These are phyloP conservation scores for Parasteatoda lunata DNA, from an alignment of 2,888 invertebrate species.

Conservation along the genomic window DNA sequence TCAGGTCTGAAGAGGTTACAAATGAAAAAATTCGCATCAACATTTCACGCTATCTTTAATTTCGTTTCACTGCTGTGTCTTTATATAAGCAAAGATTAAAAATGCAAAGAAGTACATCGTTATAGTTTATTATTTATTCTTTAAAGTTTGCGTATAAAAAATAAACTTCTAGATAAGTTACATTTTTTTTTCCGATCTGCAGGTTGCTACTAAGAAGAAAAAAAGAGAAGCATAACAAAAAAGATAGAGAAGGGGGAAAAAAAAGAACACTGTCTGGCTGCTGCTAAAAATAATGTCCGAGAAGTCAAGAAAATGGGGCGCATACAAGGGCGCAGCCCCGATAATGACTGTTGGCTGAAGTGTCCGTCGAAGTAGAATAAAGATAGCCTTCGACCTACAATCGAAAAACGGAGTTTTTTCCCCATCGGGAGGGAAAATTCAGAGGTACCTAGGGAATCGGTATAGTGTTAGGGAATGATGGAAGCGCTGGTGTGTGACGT, in stretches of 20 bases:
- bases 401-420: slow-evolving; percentile 31
- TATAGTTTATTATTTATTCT: no score
- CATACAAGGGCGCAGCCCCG: slow-evolving; percentile 7
- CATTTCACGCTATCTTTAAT: no score
- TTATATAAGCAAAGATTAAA: no score
- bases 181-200: not conserved
- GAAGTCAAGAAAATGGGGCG: slow-evolving; percentile 37
- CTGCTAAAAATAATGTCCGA: slow-evolving; percentile 30
- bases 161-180: slow-evolving; percentile 3
- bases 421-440: not conserved
- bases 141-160: not conserved
- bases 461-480: not conserved
- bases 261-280: slow-evolving; percentile 11
- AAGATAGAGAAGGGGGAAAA: not conserved
- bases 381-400: slow-evolving; percentile 53
- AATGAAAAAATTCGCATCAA: no score
- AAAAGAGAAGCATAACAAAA: not conserved
- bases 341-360: slow-evolving; percentile 48
- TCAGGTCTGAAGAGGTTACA: no score
- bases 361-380: slow-evolving; percentile 48
- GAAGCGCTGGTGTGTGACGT: not conserved
- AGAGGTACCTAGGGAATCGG: not conserved
- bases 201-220: not conserved
- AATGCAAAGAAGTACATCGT: no score
- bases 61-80: no score